phyloP scores from a whole-genome alignment of 37 sponge, comb jelly and placozoan species.

The Aphrocallistes beatrix region DNA sequence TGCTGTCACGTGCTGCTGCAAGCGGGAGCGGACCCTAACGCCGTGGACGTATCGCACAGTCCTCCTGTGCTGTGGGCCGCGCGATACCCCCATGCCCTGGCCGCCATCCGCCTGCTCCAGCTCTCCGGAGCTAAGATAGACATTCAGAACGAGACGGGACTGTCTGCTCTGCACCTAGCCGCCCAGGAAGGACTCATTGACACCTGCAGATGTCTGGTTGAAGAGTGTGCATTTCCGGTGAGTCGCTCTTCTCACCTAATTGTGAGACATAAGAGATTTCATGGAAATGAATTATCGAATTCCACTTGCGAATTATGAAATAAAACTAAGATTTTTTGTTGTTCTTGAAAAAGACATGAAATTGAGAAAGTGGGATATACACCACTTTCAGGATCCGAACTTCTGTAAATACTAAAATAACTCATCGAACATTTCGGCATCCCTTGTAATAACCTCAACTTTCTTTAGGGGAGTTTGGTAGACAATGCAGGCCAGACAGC shows the following conservation, averaged over 20 bases:
- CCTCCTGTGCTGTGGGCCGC: neutral
- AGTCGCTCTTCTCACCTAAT: neutral
- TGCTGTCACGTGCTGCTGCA: slow-evolving; percentile 28
- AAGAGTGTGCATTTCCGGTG: slow-evolving; percentile 28
- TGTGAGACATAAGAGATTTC: no score
- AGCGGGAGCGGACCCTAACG: slow-evolving; percentile 47
- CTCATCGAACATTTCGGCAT: no score
- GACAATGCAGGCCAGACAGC: slow-evolving; percentile 57
- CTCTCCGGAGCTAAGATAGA: neutral
- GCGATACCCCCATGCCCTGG: neutral
- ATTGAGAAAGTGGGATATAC: no score
- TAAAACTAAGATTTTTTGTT: no score
- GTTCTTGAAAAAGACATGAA: no score
- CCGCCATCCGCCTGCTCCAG: neutral
- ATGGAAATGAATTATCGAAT: no score
- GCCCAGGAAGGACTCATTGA: slow-evolving; percentile 34
- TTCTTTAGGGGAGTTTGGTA: slow-evolving; percentile 17
- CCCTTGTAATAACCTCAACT: no score
- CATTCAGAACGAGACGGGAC: slow-evolving; percentile 21
- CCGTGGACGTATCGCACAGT: slow-evolving; percentile 21
- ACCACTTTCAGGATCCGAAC: no score
- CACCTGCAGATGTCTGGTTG: slow-evolving; percentile 54
- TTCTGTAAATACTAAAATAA: no score
- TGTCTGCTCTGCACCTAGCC: slow-evolving; percentile 48
- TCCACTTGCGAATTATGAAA: no score